Base-by-base conservation (phyloP, 2,113 vertebrate genomes). In the Neolamprologus caudopunctatus region DNA sequence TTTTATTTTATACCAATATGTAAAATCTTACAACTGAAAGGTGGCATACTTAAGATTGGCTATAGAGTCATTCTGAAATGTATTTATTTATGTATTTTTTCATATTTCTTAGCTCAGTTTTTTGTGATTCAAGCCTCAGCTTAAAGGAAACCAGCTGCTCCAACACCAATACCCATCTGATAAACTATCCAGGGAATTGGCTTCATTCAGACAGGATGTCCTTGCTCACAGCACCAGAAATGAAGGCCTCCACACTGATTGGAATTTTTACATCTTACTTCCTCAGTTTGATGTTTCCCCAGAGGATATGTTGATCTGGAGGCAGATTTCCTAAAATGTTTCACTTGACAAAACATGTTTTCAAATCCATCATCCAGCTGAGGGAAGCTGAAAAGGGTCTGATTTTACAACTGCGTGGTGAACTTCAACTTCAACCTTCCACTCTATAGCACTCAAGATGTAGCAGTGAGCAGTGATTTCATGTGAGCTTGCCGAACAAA, bases 381-480 rank as follows among this genome's bases (percentile, higher is more conserved):
- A 86, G n/a, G 57, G 50, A 75, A 85, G 9, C 28, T 81, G 53
- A 88, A 86, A 86, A 85, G 55, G 82, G 55, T 50, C 19, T 66
- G 14, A 87, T 19, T 40, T 81, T 35, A 16, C 66, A 54, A 92
- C 53, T 86, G 47, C 31, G 45, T n/a, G 2, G 21, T 87, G 53
- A 88, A 92, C 86, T 80, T 88, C 68, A 73, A 45, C 50, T 87
- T 84, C 84, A 87, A 83, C 87, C 82, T 84, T 68, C 55, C 47
- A 79, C 78, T 90, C 81, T 83, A 82, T 80, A 87, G 53, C 57
- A 86, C 75, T 82, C 16, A 35, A 93, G 81, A 71, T 57, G 79
- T 81, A 87, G 37, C 80, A 80, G 37, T 13, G 84, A 92, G 78
- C 87, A 82, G 71, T 91, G 37, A 88, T 80, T 91, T 91, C 82